phyloP scores from a whole-genome alignment of 2,113 vertebrate genomes.

The Nothoprocta perdicaria region DNA sequence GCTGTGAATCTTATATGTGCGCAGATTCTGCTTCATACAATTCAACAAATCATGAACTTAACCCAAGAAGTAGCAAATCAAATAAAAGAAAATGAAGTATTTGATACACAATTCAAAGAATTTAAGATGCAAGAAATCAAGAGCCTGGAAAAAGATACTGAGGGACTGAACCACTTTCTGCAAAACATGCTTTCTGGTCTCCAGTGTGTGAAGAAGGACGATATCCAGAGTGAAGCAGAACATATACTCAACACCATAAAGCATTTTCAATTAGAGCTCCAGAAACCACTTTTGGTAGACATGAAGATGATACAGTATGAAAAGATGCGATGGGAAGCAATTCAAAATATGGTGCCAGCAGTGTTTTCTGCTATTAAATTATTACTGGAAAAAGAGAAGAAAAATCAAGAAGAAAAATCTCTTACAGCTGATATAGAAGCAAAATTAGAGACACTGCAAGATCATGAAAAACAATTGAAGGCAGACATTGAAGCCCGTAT shows the following conservation, averaged over 20 bases:
- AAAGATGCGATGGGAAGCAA: constrained; percentile 72
- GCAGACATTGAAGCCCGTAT: constrained; percentile 75
- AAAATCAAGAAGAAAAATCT: constrained; percentile 14
- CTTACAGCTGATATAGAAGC: not conserved
- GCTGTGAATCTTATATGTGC: constrained; percentile 72
- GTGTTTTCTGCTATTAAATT: constrained; percentile 74
- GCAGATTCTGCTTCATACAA: constrained; percentile 76
- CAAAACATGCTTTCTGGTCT: constrained; percentile 72
- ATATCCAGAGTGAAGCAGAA: constrained; percentile 72
- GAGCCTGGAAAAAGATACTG: constrained; percentile 63
- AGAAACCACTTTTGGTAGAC: constrained; percentile 68
- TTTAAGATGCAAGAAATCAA: constrained; percentile 78
- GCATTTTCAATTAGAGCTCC: constrained; percentile 74
- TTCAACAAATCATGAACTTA: constrained; percentile 76
- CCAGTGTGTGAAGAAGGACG: constrained; percentile 71
- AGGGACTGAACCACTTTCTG: constrained; percentile 67
- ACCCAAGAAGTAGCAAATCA: constrained; percentile 72
- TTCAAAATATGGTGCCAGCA: constrained; percentile 79
- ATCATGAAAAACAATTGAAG: constrained; percentile 72
- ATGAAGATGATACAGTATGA: constrained; percentile 71
- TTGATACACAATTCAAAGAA: constrained; percentile 77
- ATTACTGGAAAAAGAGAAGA: constrained; percentile 52
- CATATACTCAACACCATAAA: constrained; percentile 70
- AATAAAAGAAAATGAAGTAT: constrained; percentile 75
- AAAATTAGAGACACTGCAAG: constrained; percentile 66